Percentiles rank a stretch among this genome's conserved stretches.
phyloP scores from a whole-genome alignment of 64 coral and sea anemone genomes.

The Pachyseris speciosa region DNA sequence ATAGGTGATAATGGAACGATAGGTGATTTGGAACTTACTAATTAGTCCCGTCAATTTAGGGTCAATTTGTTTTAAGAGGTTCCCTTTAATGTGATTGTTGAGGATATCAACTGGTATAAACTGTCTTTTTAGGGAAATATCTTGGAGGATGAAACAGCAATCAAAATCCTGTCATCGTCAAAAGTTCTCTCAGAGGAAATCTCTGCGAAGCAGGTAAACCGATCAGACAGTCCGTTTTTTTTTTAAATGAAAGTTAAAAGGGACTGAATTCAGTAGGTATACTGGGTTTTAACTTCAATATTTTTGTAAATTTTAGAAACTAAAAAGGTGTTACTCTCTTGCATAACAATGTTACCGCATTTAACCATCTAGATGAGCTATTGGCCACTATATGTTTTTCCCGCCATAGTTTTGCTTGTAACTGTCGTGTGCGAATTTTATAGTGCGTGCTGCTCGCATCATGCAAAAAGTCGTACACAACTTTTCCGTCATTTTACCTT shows the following conservation, averaged over 20 bases:
- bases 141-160: slow-evolving; percentile 98
- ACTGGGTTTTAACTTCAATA: neutral
- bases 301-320: no score
- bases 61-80: no score
- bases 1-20: no score
- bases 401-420: no score
- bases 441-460: no score
- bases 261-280: neutral
- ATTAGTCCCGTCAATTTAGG: no score
- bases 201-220: slow-evolving; percentile 91
- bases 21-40: no score
- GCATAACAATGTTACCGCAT: neutral
- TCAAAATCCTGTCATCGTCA: slow-evolving; percentile 97
- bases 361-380: neutral
- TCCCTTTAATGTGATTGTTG: neutral
- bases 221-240: no score
- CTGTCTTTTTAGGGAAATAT: slow-evolving; percentile 91
- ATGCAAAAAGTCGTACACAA: no score
- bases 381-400: neutral
- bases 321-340: neutral
- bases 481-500: no score
- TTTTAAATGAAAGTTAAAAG: no score
- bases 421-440: no score
- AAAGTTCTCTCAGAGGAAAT: slow-evolving; percentile 99
- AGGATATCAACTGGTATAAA: neutral